These are phyloP conservation scores for Aleiodes sp. DNA, from an alignment of 1,140 invertebrate genomes.

Conservation along the genomic window DNA sequence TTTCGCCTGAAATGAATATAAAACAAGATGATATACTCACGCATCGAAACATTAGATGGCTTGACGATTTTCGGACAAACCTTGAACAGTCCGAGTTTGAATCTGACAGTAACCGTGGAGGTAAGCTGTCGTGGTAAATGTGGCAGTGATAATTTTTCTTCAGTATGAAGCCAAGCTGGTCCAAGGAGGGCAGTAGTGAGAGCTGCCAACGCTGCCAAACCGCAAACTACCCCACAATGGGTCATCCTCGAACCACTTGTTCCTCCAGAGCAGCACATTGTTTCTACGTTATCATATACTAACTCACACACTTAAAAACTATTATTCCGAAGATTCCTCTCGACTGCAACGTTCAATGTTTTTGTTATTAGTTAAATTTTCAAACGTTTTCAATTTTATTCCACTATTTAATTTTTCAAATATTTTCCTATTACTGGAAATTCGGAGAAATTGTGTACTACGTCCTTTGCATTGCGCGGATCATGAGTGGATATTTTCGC, in stretches of 20 bases:
- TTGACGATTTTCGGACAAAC: constrained; percentile 61
- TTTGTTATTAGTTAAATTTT: too few relatives aligned
- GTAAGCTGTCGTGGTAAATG: constrained; percentile 49
- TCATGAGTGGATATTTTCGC: too few relatives aligned
- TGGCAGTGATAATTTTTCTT: constrained; percentile 55
- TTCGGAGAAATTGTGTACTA: too few relatives aligned
- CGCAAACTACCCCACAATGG: constrained; percentile 61
- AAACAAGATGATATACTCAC: constrained; percentile 54
- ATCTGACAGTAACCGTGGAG: constrained; percentile 52
- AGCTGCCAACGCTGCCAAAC: constrained; percentile 59
- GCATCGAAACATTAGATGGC: constrained; percentile 55
- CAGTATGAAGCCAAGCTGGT: constrained; percentile 63
- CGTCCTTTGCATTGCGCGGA: too few relatives aligned
- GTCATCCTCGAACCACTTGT: constrained; percentile 58
- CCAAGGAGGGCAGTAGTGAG: constrained; percentile 59
- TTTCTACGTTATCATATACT: constrained; percentile 26
- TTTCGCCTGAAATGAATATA: too few relatives aligned
- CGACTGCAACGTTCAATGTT: not conserved
- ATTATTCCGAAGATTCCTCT: not conserved
- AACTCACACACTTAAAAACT: constrained; percentile 15
- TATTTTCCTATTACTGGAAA: too few relatives aligned
- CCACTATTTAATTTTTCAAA: too few relatives aligned
- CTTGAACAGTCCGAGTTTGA: constrained; percentile 62
- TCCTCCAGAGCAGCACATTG: constrained; percentile 59
- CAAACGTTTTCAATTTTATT: too few relatives aligned